Evolutionary conservation across 23 tunicate genomes (phyloP).

Genomic region (Trididemnum clinides): DNA sequence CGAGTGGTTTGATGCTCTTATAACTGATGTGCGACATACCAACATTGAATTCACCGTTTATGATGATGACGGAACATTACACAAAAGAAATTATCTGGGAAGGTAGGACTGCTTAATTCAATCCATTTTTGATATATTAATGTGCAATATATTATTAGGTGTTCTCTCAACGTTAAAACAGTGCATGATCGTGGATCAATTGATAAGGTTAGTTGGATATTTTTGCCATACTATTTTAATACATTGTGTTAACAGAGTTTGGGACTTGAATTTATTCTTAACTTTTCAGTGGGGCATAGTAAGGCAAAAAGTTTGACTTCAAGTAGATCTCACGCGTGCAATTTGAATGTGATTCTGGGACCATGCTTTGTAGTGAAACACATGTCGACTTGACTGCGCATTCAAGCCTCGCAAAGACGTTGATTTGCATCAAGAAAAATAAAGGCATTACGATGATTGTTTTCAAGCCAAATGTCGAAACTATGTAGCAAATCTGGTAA

Average conservation of each 20-base stretch:
- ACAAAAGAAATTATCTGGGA: constrained; percentile 72
- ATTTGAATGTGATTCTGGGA: no score
- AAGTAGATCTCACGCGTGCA: no score
- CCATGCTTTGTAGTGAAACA: no score
- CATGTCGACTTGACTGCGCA: no score
- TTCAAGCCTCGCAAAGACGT: no score
- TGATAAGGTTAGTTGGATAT: constrained; percentile 57
- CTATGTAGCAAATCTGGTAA: no score
- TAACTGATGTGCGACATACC: constrained; percentile 42
- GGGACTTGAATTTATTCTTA: no score
- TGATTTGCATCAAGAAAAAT: no score
- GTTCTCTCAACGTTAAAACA: constrained; percentile 34
- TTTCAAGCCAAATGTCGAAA: not conserved
- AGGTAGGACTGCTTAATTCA: constrained; percentile 41
- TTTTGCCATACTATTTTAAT: not conserved
- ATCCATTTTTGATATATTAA: not conserved
- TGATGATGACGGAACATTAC: constrained; percentile 83
- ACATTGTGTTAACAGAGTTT: no score
- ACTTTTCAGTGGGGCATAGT: no score
- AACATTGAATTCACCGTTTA: constrained; percentile 48
- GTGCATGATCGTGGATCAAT: constrained; percentile 50
- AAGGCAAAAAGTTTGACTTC: no score
- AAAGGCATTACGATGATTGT: no score
- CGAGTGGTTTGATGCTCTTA: constrained; percentile 64
- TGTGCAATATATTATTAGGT: constrained; percentile 20